Evolutionary conservation across 64 coral and sea anemone species (phyloP).

Genomic region (Montipora cactus): DNA sequence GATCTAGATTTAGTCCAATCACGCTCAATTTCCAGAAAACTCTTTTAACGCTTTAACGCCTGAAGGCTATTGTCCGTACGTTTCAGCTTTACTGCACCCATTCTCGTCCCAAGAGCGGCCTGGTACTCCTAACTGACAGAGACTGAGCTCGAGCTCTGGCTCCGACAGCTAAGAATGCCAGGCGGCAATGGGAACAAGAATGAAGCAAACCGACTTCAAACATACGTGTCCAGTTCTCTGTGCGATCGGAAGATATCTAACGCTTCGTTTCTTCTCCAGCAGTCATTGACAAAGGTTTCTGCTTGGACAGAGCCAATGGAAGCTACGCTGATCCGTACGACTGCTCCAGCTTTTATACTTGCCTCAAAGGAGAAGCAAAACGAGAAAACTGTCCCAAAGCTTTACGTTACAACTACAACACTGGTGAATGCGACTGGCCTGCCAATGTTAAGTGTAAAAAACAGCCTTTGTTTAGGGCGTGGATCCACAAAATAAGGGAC

Average conservation of each 20-base stretch:
- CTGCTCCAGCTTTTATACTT: slow-evolving; percentile 30
- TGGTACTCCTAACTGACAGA: too few species aligned
- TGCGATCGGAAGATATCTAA: neutral
- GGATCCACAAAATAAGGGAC: neutral
- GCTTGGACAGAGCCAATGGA: neutral
- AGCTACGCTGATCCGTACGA: slow-evolving; percentile 41
- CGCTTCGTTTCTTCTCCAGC: neutral
- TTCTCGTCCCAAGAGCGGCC: too few species aligned
- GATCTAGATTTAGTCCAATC: too few species aligned
- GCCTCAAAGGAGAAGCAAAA: neutral
- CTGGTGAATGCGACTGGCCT: slow-evolving; percentile 45
- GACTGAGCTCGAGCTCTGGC: too few species aligned
- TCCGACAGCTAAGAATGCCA: too few species aligned
- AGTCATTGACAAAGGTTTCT: slow-evolving; percentile 13
- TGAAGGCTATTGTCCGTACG: too few species aligned
- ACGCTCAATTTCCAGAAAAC: too few species aligned
- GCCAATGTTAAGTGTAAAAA: slow-evolving; percentile 17
- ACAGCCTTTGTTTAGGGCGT: neutral
- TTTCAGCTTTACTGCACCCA: too few species aligned
- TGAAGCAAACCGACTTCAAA: too few species aligned
- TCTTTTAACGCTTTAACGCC: too few species aligned
- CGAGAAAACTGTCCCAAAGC: slow-evolving; percentile 18
- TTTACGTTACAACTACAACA: slow-evolving; percentile 39
- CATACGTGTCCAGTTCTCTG: neutral
- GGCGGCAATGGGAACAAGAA: too few species aligned